Percentiles rank a stretch among this genome's conserved stretches.
phyloP scores from a whole-genome alignment of 2,113 vertebrate genomes.

The Cacatua alba region DNA sequence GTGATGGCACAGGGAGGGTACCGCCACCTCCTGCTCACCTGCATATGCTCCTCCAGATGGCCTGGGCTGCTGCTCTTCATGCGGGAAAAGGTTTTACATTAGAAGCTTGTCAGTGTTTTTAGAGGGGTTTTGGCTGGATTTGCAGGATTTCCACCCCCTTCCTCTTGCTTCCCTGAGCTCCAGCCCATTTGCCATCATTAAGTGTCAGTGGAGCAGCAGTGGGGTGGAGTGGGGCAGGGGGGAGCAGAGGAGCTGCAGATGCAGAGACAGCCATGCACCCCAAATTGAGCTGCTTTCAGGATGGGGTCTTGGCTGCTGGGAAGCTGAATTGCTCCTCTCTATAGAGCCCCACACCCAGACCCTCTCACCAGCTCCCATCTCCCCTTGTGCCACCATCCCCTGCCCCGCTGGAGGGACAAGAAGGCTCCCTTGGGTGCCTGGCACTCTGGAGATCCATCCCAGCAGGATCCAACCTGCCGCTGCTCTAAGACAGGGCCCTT shows the following conservation, averaged over 20 bases:
- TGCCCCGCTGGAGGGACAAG: background rate
- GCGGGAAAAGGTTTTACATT: background rate
- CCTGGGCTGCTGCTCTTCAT: background rate
- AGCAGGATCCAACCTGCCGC: background rate
- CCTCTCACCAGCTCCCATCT: background rate
- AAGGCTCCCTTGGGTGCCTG: background rate
- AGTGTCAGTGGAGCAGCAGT: background rate
- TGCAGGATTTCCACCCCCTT: too few relatives aligned
- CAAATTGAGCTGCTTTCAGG: background rate
- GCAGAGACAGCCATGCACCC: background rate
- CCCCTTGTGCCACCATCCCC: background rate
- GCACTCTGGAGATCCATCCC: background rate
- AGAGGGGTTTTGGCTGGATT: background rate
- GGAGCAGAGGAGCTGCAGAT: background rate
- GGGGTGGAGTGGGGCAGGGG: accelerated
- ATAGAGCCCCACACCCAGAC: background rate
- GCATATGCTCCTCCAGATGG: slow-evolving; percentile 50
- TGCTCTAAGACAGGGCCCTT: background rate
- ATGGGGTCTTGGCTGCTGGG: accelerated
- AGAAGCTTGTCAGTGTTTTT: slow-evolving; percentile 26
- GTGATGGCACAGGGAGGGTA: background rate
- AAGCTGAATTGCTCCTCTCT: background rate
- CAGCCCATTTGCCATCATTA: background rate
- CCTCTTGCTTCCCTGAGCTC: background rate
- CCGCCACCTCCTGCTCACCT: background rate